Base-by-base conservation (phyloP, 64 coral and sea anemone genomes). In the Dendronephthya gigantea region DNA sequence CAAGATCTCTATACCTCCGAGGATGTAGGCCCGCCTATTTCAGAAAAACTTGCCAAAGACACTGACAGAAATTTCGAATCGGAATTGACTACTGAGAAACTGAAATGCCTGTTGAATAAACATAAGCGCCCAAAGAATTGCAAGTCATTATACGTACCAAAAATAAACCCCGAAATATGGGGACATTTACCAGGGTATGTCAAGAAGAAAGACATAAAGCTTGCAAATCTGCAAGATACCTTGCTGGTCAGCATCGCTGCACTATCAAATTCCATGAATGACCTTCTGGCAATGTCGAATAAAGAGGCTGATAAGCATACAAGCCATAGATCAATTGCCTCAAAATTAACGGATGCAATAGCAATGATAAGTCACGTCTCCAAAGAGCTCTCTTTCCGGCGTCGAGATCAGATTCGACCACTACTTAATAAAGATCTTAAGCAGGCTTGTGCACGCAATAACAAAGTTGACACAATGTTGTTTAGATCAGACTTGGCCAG, bases 91-190 rank as follows among this genome's bases (percentile, higher is more conserved):
- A 29, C 6, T 29, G 29, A 74, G 30, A 74, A 74, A 74, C 25
- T 74, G 68, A 79, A 79, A 79, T 3, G 7, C 9, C 16, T 79
- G 4, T 6, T 34, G 10, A 13, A 39, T 12, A 15, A 0, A 35
- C 29, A 79, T 19, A 79, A 79, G 36, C n/a, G 36, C 0, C 31
- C 31, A 0, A 3, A 79, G 22, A 36, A 36, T 39, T 79, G 72
- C 37, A 33, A 79, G 36, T 1, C 16, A 36, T 35, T 79, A 19
- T 79, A 79, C 8, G 36, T 79, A 12, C 72, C 72, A 36, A 29
- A 34, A 34, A 33, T 79, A 33, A 79, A 79, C 32, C 72, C 72
- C 12, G 72, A 79, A 79, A 79, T 79, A 34, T 79, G 72, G 72
- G 8, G 9, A 1, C 34, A 79, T 9, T 35, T 79, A 79, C 25